These are phyloP conservation scores for Falco naumanni DNA, from an alignment of 2,797 vertebrate species.

Conservation along the genomic window DNA sequence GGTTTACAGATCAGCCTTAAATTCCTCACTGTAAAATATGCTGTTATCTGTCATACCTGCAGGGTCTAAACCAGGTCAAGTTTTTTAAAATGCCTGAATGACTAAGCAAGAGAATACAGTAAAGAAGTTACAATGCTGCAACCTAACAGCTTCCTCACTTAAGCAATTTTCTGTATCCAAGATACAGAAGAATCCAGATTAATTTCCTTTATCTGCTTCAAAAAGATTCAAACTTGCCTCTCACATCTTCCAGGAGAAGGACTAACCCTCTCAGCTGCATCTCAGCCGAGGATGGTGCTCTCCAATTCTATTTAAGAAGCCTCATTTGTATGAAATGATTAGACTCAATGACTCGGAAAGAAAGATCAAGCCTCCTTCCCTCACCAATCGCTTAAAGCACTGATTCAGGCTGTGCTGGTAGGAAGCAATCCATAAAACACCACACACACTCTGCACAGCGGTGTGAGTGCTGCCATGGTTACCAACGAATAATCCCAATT, in stretches of 20 bases:
- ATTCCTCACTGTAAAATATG: neutral
- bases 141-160: neutral
- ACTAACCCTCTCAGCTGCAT: slow-evolving; percentile 13
- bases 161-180: neutral
- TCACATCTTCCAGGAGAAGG: neutral
- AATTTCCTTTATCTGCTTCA: neutral
- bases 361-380: neutral
- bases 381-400: fast-evolving
- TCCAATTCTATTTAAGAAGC: neutral
- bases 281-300: neutral
- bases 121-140: neutral
- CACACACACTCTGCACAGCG: fast-evolving
- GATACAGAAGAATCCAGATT: neutral
- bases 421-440: neutral
- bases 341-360: neutral
- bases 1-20: neutral
- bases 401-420: neutral
- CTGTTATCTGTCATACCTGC: neutral
- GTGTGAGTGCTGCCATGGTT: fast-evolving
- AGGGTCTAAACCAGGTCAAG: neutral
- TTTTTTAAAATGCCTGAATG: neutral
- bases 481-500: fast-evolving
- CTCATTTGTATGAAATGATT: neutral
- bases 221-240: neutral
- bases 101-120: slow-evolving; percentile 10